Conservation (phyloP, 2,888 invertebrate species). For the Agonopterix arenella region DNA sequence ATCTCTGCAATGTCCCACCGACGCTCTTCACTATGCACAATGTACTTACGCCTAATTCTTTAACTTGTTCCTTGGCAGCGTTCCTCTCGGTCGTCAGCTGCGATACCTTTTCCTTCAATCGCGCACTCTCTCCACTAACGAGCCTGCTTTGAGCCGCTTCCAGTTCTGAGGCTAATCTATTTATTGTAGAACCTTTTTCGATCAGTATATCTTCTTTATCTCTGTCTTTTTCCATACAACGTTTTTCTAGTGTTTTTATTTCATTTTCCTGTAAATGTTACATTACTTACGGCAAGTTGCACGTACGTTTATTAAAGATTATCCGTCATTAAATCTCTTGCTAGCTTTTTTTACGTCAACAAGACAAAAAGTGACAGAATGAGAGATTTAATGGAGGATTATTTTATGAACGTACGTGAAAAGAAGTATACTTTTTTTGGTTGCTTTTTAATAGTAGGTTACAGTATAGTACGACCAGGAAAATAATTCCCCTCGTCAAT, state of each 20-base stretch:
- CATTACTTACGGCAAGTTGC: neutral
- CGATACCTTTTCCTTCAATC: slow-evolving; percentile 60
- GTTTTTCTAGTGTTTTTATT: slow-evolving; percentile 68
- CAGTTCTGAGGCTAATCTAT: slow-evolving; percentile 76
- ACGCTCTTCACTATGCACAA: no score
- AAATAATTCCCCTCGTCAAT: no score
- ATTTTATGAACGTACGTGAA: no score
- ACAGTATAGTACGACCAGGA: no score
- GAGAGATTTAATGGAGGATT: neutral
- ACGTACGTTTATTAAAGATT: no score
- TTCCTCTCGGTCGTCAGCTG: slow-evolving; percentile 68
- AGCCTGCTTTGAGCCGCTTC: slow-evolving; percentile 77
- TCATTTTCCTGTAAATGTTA: slow-evolving; percentile 56
- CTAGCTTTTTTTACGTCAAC: neutral
- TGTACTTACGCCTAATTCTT: slow-evolving; percentile 62
- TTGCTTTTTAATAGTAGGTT: no score
- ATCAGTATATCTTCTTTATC: slow-evolving; percentile 78
- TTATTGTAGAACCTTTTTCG: slow-evolving; percentile 80
- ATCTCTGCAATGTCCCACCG: no score
- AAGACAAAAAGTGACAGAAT: neutral
- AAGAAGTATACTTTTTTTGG: no score
- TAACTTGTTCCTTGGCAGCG: slow-evolving; percentile 68
- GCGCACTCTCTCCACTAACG: slow-evolving; percentile 45
- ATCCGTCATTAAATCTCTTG: no score
- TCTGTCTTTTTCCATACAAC: slow-evolving; percentile 74